A percentile compares a stretch with the other conserved stretches of the same genome.
These are phyloP conservation scores for Falco novaeseelandiae DNA, from an alignment of 2,797 vertebrate genomes.

Conservation along the genomic window DNA sequence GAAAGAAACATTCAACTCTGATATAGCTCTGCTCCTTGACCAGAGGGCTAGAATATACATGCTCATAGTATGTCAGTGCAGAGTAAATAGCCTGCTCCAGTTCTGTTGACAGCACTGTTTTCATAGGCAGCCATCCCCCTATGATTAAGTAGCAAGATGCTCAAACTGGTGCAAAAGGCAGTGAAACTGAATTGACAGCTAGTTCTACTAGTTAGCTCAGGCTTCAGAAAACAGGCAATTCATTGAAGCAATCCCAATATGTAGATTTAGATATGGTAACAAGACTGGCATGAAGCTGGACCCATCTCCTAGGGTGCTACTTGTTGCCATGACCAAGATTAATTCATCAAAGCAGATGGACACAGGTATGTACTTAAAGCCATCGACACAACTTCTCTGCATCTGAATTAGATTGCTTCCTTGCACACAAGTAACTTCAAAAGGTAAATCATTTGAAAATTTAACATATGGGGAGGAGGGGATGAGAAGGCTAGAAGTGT, in stretches of 20 bases:
- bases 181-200: neutral
- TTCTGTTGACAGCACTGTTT: neutral
- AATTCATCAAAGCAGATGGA: neutral
- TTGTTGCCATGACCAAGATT: neutral
- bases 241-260: neutral
- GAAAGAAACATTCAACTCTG: neutral
- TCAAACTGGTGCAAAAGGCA: neutral
- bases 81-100: neutral
- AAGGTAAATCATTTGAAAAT: neutral
- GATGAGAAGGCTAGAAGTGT: neutral
- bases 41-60: neutral
- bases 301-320: neutral
- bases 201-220: neutral
- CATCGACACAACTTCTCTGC: neutral
- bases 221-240: neutral
- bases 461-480: neutral
- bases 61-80: neutral
- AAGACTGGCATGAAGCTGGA: neutral
- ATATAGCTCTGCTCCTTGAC: neutral
- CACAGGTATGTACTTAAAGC: neutral
- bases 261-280: neutral
- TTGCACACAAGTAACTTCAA: neutral
- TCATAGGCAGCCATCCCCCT: neutral
- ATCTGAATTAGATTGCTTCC: neutral
- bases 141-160: neutral